Evolutionary conservation across 1,140 invertebrate genomes (phyloP).

Genomic region (Bombus sibiricus): DNA sequence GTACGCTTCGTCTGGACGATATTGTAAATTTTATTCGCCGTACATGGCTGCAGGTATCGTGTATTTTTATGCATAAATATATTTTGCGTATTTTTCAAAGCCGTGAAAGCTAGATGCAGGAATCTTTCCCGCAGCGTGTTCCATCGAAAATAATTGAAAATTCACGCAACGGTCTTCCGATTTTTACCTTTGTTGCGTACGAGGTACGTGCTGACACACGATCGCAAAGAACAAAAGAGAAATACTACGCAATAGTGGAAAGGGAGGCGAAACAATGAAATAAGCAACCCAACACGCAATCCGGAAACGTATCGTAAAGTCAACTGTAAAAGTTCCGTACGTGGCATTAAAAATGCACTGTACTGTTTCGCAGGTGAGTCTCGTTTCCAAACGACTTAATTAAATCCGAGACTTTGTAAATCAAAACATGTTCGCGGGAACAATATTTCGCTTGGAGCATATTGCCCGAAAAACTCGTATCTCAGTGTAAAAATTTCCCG

Average conservation of each 20-base stretch:
- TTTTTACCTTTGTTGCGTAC: too few species aligned
- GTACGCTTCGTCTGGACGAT: too few species aligned
- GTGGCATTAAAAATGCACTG: slow-evolving; percentile 26
- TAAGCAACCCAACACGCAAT: slow-evolving; percentile 10
- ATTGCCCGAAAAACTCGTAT: not conserved
- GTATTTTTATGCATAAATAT: too few species aligned
- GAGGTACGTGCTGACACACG: too few species aligned
- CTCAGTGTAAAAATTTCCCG: not conserved
- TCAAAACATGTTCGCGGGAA: slow-evolving; percentile 19
- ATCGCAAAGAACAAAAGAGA: too few species aligned
- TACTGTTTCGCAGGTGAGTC: not conserved
- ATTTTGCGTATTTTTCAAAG: too few species aligned
- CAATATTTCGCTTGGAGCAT: slow-evolving; percentile 18
- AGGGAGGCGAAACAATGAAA: slow-evolving; percentile 19
- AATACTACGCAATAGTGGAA: not conserved
- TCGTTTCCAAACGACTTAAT: slow-evolving; percentile 27
- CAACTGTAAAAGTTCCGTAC: slow-evolving; percentile 22
- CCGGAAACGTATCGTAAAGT: slow-evolving; percentile 34
- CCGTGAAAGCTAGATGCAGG: too few species aligned
- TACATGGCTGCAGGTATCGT: too few species aligned
- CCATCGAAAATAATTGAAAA: too few species aligned
- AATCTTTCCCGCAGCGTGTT: too few species aligned
- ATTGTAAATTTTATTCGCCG: too few species aligned
- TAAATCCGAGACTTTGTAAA: slow-evolving; percentile 33
- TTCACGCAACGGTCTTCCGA: too few species aligned